Conservation (phyloP, 1,140 invertebrate genomes). For the Heliothis virescens region DNA sequence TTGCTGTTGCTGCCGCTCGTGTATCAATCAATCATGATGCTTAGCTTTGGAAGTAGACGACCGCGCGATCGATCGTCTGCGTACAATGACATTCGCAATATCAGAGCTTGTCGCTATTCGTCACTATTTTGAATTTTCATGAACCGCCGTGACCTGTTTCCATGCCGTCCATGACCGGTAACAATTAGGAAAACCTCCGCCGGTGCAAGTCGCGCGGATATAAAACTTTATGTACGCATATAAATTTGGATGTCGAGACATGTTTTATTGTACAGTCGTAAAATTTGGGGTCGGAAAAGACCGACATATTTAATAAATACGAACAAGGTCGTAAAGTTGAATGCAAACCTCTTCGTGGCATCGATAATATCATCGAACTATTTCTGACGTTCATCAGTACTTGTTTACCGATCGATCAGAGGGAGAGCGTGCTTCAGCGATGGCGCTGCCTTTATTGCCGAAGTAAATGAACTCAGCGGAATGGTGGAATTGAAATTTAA, state of each 20-base stretch:
- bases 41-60: background rate
- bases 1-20: slow-evolving; percentile 41
- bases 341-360: slow-evolving; percentile 81
- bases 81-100: slow-evolving; percentile 42
- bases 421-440: background rate
- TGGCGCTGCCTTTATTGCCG: background rate
- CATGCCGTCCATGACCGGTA: slow-evolving; percentile 78
- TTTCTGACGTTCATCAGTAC: slow-evolving; percentile 59
- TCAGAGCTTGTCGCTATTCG: slow-evolving; percentile 45
- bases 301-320: slow-evolving; percentile 86
- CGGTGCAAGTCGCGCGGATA: slow-evolving; percentile 83
- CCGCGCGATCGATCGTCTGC: slow-evolving; percentile 32
- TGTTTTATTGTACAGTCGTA: slow-evolving; percentile 85
- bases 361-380: slow-evolving; percentile 80
- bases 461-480: background rate
- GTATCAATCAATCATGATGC: slow-evolving; percentile 14
- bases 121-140: slow-evolving; percentile 63
- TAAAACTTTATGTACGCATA: slow-evolving; percentile 86
- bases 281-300: slow-evolving; percentile 84
- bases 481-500: slow-evolving; percentile 32
- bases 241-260: slow-evolving; percentile 86
- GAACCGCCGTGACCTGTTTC: slow-evolving; percentile 60
- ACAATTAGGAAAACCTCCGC: slow-evolving; percentile 81
- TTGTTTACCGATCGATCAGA: slow-evolving; percentile 39
- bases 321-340: slow-evolving; percentile 83